phyloP scores from a whole-genome alignment of 2,113 vertebrate species.

The Leuciscus idus region DNA sequence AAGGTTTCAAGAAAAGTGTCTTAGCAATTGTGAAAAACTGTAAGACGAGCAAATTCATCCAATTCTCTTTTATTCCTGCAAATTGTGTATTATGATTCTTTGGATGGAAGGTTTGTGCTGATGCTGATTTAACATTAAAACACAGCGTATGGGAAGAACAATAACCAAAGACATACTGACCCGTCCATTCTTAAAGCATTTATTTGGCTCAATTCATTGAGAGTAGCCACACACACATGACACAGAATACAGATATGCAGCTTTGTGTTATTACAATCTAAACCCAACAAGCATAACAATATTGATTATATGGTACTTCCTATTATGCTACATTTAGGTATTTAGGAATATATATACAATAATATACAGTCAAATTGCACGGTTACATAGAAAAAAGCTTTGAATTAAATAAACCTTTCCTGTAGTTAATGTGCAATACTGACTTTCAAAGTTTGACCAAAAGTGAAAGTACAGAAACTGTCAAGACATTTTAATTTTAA shows the following conservation, averaged over 20 bases:
- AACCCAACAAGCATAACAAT: not conserved
- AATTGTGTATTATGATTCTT: too few species aligned
- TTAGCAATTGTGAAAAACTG: too few species aligned
- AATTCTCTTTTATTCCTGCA: too few species aligned
- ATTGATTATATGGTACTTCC: not conserved
- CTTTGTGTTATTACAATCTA: not conserved
- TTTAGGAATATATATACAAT: not conserved
- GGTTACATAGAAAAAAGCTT: not conserved
- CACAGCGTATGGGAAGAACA: not conserved
- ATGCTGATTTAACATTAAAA: too few species aligned
- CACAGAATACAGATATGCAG: not conserved
- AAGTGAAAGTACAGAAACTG: not conserved
- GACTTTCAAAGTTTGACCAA: not conserved
- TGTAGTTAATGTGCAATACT: not conserved
- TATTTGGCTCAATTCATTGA: not conserved
- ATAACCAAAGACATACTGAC: not conserved
- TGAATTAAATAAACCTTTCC: not conserved
- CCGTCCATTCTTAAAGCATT: not conserved
- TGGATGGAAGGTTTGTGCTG: too few species aligned
- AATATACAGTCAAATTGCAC: slow-evolving; percentile 1
- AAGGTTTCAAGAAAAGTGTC: too few species aligned
- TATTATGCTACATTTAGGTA: not conserved
- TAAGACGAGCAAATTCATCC: too few species aligned
- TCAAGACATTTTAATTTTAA: not conserved
- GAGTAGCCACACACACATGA: not conserved